Percentiles rank a stretch among this genome's conserved stretches.
Evolutionary conservation across 2,113 vertebrate species (phyloP).

Genomic region (Mus spicilegus): DNA sequence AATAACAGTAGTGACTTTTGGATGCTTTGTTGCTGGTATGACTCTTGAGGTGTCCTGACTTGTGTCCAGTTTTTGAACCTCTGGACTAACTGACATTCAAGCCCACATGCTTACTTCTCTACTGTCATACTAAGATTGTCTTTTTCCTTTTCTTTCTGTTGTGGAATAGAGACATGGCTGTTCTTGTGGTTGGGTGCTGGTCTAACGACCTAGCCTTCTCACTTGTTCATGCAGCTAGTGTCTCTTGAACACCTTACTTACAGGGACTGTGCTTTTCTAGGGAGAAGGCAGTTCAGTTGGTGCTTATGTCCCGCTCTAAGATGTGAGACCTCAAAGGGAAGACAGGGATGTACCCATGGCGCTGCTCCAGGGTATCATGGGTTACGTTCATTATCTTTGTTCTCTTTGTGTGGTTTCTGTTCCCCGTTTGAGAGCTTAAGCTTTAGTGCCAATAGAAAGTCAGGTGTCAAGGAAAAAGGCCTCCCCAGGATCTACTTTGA

Average conservation of each 20-base stretch:
- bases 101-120: background rate
- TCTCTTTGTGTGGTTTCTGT: constrained; percentile 34
- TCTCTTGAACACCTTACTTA: background rate
- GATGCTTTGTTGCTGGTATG: constrained; percentile 29
- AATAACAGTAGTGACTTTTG: constrained; percentile 37
- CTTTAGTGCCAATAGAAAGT: constrained; percentile 33
- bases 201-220: background rate
- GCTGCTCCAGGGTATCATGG: background rate
- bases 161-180: constrained; percentile 13
- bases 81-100: constrained; percentile 44
- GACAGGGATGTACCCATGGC: background rate
- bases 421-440: background rate
- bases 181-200: constrained; percentile 2
- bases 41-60: constrained; percentile 33
- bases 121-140: background rate
- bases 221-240: constrained; percentile 1
- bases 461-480: background rate
- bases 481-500: background rate
- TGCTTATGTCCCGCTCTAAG: constrained; percentile 4
- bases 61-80: constrained; percentile 12
- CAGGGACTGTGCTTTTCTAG: constrained; percentile 11
- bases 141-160: background rate
- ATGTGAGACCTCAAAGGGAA: background rate
- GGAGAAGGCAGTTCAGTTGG: background rate
- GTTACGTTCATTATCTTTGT: background rate